phyloP scores from a whole-genome alignment of 2,797 vertebrate species.

The Microctenopoma steveboyesi region DNA sequence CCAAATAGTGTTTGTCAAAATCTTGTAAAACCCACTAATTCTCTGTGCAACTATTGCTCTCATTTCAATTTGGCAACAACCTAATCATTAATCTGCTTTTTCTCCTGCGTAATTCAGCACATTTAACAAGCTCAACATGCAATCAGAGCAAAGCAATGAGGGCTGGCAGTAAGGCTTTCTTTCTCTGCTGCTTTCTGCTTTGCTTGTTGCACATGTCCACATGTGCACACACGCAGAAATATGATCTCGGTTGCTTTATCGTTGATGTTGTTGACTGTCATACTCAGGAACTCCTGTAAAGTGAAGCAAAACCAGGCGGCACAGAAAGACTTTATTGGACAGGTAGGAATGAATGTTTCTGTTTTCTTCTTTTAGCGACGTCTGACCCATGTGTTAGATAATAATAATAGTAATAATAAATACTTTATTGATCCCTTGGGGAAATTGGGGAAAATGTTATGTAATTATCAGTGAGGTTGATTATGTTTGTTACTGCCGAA shows the following conservation, averaged over 20 bases:
- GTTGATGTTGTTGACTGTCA: slow-evolving; percentile 34
- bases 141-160: slow-evolving; percentile 50
- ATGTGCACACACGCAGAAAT: slow-evolving; percentile 10
- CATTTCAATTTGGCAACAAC: slow-evolving; percentile 41
- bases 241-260: slow-evolving; percentile 32
- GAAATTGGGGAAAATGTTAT: background rate
- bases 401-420: too few relatives aligned
- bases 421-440: too few relatives aligned
- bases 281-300: slow-evolving; percentile 89
- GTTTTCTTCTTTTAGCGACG: background rate
- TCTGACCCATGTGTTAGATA: background rate
- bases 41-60: slow-evolving; percentile 29
- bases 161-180: slow-evolving; percentile 39
- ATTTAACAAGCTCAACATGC: slow-evolving; percentile 35
- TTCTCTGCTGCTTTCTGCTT: slow-evolving; percentile 46
- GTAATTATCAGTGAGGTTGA: background rate
- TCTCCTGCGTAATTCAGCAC: slow-evolving; percentile 43
- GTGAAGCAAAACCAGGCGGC: slow-evolving; percentile 83
- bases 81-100: slow-evolving; percentile 60
- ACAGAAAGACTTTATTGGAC: slow-evolving; percentile 73
- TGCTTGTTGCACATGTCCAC: slow-evolving; percentile 53
- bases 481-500: slow-evolving; percentile 60
- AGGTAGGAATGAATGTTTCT: slow-evolving; percentile 75
- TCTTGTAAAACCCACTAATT: slow-evolving; percentile 32
- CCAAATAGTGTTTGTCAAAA: slow-evolving; percentile 24